Evolutionary conservation across 1,140 invertebrate species (phyloP).

Genomic region (Neotoxoptera formosana): DNA sequence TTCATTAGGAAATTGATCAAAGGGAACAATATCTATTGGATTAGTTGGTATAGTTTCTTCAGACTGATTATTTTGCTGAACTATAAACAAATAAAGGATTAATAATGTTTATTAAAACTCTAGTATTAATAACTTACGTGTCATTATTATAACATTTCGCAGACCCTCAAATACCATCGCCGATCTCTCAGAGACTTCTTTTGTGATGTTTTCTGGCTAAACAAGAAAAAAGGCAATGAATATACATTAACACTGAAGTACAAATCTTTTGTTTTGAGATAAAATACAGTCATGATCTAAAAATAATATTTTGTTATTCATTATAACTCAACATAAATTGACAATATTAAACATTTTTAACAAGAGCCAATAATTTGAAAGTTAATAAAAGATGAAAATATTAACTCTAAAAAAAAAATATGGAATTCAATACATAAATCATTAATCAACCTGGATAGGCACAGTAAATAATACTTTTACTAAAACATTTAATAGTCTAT

Average conservation of each 20-base stretch:
- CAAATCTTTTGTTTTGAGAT: not conserved
- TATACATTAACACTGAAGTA: not conserved
- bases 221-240: not conserved
- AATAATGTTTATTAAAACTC: not conserved
- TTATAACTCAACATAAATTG: not conserved
- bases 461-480: not conserved
- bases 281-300: not conserved
- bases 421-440: too few relatives aligned
- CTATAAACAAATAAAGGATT: slow-evolving; percentile 24
- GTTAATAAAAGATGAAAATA: not conserved
- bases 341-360: not conserved
- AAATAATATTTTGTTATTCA: not conserved
- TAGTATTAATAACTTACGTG: slow-evolving; percentile 28
- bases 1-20: slow-evolving; percentile 20
- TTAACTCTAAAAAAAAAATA: not conserved
- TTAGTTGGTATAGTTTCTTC: not conserved
- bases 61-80: slow-evolving; percentile 16
- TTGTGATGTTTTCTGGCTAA: slow-evolving; percentile 44
- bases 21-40: not conserved
- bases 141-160: slow-evolving; percentile 47
- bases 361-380: not conserved
- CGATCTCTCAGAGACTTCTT: slow-evolving; percentile 38
- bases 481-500: too few relatives aligned
- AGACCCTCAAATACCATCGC: slow-evolving; percentile 40
- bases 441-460: too few relatives aligned